A percentile compares a stretch with the other conserved stretches of the same genome.
Conservation (phyloP, 1,140 invertebrate genomes). For the Asobara japonica region DNA sequence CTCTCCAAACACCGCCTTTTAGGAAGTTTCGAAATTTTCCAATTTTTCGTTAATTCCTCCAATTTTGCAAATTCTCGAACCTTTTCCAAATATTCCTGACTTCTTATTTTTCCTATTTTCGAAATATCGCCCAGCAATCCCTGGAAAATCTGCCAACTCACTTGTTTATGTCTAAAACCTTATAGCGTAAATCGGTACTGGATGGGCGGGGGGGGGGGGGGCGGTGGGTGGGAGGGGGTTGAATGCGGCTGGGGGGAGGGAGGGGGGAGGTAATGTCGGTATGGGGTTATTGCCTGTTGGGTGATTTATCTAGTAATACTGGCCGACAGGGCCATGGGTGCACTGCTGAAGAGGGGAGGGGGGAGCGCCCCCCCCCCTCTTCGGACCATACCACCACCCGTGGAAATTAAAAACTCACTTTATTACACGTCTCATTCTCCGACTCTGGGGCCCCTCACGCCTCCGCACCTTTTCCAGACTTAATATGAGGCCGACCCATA, state of each 20-base stretch:
- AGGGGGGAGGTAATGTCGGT: constrained; percentile 30
- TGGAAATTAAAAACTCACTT: constrained; percentile 69
- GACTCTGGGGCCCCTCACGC: constrained; percentile 34
- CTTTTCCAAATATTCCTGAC: too few relatives aligned
- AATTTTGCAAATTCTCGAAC: too few relatives aligned
- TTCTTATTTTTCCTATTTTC: too few relatives aligned
- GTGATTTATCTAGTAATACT: constrained; percentile 69
- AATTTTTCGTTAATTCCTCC: too few relatives aligned
- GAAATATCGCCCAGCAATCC: neutral
- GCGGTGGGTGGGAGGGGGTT: neutral
- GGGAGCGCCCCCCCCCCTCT: constrained; percentile 47
- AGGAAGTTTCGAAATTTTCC: too few relatives aligned
- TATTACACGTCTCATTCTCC: constrained; percentile 67
- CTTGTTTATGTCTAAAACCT: neutral
- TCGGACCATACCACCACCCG: constrained; percentile 52
- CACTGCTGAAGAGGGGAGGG: neutral
- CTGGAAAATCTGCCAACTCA: neutral
- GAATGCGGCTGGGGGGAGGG: constrained; percentile 15
- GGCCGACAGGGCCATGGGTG: constrained; percentile 57
- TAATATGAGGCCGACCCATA: constrained; percentile 64
- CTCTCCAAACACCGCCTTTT: too few relatives aligned
- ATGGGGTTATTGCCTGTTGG: constrained; percentile 66
- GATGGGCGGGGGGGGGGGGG: constrained; percentile 23
- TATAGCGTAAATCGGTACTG: neutral
- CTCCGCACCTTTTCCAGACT: constrained; percentile 51